Evolutionary conservation across 2,113 vertebrate genomes (phyloP), one percentile per base, ranked within the genome.

Genomic region (Heterotis niloticus): DNA sequence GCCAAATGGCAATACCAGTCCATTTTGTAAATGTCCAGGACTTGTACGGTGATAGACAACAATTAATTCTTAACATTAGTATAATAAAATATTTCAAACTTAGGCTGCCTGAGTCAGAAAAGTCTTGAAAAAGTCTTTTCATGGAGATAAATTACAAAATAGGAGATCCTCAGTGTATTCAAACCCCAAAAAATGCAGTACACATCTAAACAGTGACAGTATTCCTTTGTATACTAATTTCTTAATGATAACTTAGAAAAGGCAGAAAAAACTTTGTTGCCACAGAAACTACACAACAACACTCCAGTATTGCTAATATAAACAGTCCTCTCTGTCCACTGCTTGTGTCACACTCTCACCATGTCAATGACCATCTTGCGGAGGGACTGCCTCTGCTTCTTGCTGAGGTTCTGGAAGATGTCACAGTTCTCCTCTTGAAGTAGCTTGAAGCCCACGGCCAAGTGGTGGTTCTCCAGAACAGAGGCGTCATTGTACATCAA

Each of bases 401-500:
- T 92, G 86, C 87, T 93, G 77, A 97, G 92, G 87, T 96, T 96
- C 84, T 94, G 92, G 88, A 97, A 96, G 85, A 96, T 95, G 87
- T 96, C 93, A 0, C 96, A 98, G 86, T 96, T 95, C 51, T 96
- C 94, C 78, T 95, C 94, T 87, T 98, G 96, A 51, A 96, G 91
- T 5, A 97, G 92, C 84, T 96, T 98, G 86, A 98, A 98, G 82
- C 96, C 96, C 78, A 97, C 94, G 0, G 96, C 96, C 83, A 97
- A 85, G 86, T 97, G 96, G 80, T 97, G 96, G 76, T 97, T 97
- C 93, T 98, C 96, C 88, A 98, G 89, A 75, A 97, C 96, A 0
- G 96, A 98, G 5, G 91, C 79, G 0, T 98, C 96, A 0, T 97
- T 98, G 89, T 98, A 98, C 96, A 97, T 96, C 86, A 97, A 83